These are phyloP conservation scores for Hyphantria cunea DNA, from an alignment of 1,140 invertebrate genomes.

Conservation along the genomic window DNA sequence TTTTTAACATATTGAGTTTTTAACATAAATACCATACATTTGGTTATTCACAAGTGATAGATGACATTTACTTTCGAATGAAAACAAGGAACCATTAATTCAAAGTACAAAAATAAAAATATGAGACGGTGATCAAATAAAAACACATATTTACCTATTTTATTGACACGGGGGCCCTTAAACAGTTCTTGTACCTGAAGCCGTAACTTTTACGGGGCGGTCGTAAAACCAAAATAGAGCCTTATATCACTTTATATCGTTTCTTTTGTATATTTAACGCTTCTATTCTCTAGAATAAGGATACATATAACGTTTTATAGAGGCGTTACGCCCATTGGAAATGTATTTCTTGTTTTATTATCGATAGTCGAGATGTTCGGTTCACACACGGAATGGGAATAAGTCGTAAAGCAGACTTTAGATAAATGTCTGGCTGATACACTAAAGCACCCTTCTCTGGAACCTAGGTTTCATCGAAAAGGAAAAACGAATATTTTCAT, in stretches of 20 bases:
- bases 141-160: conserved; percentile 35
- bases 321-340: background rate
- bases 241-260: conserved; percentile 36
- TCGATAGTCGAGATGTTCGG: conserved; percentile 2
- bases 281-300: conserved; percentile 22
- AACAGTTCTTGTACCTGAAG: conserved; percentile 25
- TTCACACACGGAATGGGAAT: conserved; percentile 1
- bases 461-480: background rate
- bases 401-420: conserved; percentile 1
- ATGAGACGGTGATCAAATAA: conserved; percentile 38
- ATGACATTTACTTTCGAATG: background rate
- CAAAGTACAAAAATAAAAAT: conserved; percentile 24
- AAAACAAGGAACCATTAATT: background rate
- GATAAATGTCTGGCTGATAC: background rate
- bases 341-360: conserved; percentile 8
- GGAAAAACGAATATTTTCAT: too few species aligned
- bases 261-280: conserved; percentile 40
- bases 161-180: conserved; percentile 31
- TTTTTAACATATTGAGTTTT: too few species aligned
- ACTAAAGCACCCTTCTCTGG: background rate
- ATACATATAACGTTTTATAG: conserved; percentile 10
- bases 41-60: too few species aligned
- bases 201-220: conserved; percentile 28
- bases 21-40: too few species aligned
- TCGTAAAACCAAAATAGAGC: conserved; percentile 22